phyloP scores from a whole-genome alignment of 2,113 vertebrate genomes.

The Gasterosteus aculeatus region DNA sequence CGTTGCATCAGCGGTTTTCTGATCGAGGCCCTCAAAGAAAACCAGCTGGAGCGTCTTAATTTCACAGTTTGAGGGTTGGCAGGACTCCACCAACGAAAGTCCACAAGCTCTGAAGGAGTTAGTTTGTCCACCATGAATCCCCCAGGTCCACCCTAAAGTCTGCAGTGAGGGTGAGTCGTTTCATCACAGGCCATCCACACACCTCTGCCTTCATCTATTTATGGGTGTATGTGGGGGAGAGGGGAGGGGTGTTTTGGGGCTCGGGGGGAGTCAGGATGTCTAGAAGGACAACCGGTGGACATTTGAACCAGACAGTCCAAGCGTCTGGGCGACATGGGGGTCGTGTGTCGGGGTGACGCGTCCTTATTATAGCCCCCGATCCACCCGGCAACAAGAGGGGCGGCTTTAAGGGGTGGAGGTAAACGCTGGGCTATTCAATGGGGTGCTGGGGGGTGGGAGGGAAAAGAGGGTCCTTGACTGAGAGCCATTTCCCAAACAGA shows the following conservation, averaged over 20 bases:
- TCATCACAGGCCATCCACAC: no score
- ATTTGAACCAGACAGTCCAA: conserved; percentile 30
- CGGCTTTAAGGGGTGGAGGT: conserved; percentile 5
- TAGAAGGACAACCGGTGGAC: conserved; percentile 34
- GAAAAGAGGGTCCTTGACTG: not conserved
- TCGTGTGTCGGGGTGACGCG: conserved; percentile 45
- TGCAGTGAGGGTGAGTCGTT: no score
- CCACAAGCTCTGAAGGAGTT: no score
- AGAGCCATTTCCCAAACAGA: not conserved
- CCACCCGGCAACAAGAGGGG: conserved; percentile 56
- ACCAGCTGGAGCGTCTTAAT: not conserved
- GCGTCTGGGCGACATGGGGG: conserved; percentile 38
- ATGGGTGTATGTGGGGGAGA: not conserved
- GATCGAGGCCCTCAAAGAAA: no score
- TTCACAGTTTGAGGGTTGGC: no score
- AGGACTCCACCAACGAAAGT: not conserved
- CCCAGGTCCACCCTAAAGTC: no score
- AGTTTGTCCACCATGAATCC: no score
- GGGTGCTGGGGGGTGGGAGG: not conserved
- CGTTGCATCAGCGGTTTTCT: no score
- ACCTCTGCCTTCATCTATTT: no score
- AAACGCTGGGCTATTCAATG: conserved; percentile 3
- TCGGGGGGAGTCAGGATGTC: conserved; percentile 61
- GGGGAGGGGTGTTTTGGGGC: conserved; percentile 48
- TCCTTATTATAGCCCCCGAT: conserved; percentile 52